phyloP scores from a whole-genome alignment of 2,797 vertebrate species.

The Syngnathus acus region DNA sequence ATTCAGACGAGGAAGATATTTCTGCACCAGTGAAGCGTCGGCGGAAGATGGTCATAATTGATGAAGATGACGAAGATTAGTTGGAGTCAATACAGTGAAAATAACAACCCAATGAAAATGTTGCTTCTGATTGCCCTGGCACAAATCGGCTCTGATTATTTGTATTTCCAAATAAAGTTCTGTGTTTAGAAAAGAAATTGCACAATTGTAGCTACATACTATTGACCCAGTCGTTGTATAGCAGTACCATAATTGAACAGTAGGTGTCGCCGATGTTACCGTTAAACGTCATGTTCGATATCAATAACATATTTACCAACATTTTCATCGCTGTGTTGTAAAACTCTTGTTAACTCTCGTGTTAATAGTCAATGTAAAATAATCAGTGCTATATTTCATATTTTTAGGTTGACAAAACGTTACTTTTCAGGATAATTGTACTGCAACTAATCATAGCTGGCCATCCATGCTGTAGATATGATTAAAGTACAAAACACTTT shows the following conservation, averaged over 20 bases:
- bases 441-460: no score
- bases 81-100: background rate
- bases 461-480: no score
- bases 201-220: background rate
- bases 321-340: no score
- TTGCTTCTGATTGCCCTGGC: background rate
- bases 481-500: no score
- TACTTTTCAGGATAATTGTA: no score
- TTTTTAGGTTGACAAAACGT: background rate
- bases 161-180: background rate
- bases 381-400: background rate
- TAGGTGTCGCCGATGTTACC: no score
- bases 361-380: background rate
- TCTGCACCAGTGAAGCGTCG: conserved; percentile 62
- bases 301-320: no score
- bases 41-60: conserved; percentile 62
- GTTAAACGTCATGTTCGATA: no score
- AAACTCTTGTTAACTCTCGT: no score
- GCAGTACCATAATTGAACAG: background rate
- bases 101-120: background rate
- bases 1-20: conserved; percentile 44
- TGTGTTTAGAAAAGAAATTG: background rate
- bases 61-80: conserved; percentile 70
- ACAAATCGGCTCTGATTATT: background rate
- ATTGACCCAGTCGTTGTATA: background rate